Conservation (phyloP, 2,888 invertebrate species). For the Heliconius erato region DNA sequence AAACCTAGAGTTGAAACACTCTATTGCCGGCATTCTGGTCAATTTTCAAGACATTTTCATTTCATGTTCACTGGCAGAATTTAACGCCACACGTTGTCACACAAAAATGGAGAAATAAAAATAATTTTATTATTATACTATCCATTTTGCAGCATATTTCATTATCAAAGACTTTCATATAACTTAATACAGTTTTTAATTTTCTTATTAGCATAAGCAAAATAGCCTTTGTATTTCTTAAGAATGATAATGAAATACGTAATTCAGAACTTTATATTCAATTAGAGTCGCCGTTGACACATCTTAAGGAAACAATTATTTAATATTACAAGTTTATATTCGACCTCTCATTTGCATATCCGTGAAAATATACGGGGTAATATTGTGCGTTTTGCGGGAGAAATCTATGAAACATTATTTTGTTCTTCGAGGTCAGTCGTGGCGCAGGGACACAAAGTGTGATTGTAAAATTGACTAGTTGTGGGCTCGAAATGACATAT, state of each 20-base stretch:
- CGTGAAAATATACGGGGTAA: conserved; percentile 46
- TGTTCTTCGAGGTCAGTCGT: background rate
- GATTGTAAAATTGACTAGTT: too few relatives aligned
- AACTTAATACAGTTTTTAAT: background rate
- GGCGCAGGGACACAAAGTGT: too few relatives aligned
- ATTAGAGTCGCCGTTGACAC: conserved; percentile 59
- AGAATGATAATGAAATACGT: conserved; percentile 21
- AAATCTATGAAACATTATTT: background rate
- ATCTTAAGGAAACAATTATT: conserved; percentile 68
- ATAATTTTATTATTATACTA: background rate
- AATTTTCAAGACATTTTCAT: too few relatives aligned
- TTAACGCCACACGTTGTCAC: too few relatives aligned
- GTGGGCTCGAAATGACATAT: too few relatives aligned
- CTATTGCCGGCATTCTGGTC: too few relatives aligned
- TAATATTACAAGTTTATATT: conserved; percentile 67
- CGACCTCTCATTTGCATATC: conserved; percentile 64
- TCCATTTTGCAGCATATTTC: too few relatives aligned
- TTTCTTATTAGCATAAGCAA: background rate
- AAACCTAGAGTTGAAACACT: background rate
- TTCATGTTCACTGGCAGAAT: too few relatives aligned
- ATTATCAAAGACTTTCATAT: background rate
- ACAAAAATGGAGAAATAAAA: background rate
- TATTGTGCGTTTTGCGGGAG: background rate
- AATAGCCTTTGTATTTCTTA: conserved; percentile 2
- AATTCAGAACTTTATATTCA: conserved; percentile 39